Evolutionary conservation across 2,888 invertebrate genomes (phyloP).

Genomic region (Meandrusa payeni): DNA sequence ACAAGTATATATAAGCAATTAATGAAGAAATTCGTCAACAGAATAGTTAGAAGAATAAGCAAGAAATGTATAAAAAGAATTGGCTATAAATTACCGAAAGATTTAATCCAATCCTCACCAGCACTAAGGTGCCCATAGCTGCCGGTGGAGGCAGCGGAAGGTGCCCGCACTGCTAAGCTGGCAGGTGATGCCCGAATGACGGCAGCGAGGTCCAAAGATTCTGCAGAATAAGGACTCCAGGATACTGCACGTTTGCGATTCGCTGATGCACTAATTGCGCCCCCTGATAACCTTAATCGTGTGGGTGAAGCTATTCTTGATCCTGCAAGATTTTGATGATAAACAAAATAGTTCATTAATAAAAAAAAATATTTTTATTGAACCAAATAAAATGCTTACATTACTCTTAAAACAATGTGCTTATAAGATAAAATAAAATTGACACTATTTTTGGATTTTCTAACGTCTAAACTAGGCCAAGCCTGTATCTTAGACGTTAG

Average conservation of each 20-base stretch:
- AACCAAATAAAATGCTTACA: too few species aligned
- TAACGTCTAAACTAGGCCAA: too few species aligned
- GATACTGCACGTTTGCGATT: slow-evolving; percentile 96
- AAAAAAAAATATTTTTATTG: too few species aligned
- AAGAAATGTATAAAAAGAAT: slow-evolving; percentile 18
- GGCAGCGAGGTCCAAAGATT: slow-evolving; percentile 94
- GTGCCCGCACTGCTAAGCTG: slow-evolving; percentile 93
- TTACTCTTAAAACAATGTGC: too few species aligned
- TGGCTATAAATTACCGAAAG: slow-evolving; percentile 25
- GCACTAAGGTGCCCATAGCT: slow-evolving; percentile 98
- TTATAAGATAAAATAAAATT: too few species aligned
- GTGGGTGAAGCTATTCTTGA: slow-evolving; percentile 75
- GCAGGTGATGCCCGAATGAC: slow-evolving; percentile 97
- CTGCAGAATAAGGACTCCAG: slow-evolving; percentile 96
- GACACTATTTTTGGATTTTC: too few species aligned
- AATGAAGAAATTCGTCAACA: too few species aligned
- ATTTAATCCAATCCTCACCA: slow-evolving; percentile 69
- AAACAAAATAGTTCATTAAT: too few species aligned
- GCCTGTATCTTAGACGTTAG: too few species aligned
- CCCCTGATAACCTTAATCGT: slow-evolving; percentile 67
- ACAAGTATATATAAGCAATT: too few species aligned
- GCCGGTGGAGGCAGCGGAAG: slow-evolving; percentile 90
- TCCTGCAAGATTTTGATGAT: slow-evolving; percentile 43
- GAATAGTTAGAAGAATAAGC: too few species aligned
- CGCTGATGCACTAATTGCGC: slow-evolving; percentile 74